Evolutionary conservation across 2,797 vertebrate genomes (phyloP).

Genomic region (Poeciliopsis presidionis): DNA sequence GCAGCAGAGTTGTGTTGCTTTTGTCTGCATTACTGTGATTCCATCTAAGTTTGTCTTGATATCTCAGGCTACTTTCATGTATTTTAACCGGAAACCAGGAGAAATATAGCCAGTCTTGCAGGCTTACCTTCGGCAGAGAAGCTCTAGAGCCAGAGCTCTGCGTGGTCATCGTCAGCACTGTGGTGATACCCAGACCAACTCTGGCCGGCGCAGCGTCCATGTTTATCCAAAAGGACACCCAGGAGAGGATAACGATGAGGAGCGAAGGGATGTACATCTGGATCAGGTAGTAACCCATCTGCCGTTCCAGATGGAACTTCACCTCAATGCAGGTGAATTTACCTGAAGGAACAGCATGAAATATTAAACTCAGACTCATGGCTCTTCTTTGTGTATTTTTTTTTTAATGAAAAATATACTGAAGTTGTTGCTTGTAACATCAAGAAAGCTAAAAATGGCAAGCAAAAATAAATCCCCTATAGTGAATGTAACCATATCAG

Average conservation of each 20-base stretch:
- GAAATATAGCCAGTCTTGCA: neutral
- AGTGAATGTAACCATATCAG: neutral
- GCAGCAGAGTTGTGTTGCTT: neutral
- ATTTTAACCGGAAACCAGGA: neutral
- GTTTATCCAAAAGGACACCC: conserved; percentile 97
- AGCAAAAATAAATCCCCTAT: neutral
- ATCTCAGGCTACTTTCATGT: neutral
- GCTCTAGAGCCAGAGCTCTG: conserved; percentile 94
- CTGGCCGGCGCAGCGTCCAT: conserved; percentile 93
- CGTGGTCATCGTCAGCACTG: conserved; percentile 94
- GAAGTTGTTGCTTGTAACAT: neutral
- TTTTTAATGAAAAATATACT: neutral
- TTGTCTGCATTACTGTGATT: neutral
- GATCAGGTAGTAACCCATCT: conserved; percentile 97
- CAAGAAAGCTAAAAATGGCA: neutral
- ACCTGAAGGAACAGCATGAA: conserved; percentile 69
- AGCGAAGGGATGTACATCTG: conserved; percentile 98
- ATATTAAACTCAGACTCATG: neutral
- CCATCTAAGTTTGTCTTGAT: neutral
- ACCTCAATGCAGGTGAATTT: conserved; percentile 97
- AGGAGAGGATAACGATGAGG: conserved; percentile 94
- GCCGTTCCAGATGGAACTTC: conserved; percentile 94
- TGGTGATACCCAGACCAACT: conserved; percentile 93
- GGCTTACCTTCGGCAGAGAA: conserved; percentile 92
- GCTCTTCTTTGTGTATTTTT: neutral